phyloP scores from a whole-genome alignment of 1,140 invertebrate genomes.

The Drosophila baimaii region DNA sequence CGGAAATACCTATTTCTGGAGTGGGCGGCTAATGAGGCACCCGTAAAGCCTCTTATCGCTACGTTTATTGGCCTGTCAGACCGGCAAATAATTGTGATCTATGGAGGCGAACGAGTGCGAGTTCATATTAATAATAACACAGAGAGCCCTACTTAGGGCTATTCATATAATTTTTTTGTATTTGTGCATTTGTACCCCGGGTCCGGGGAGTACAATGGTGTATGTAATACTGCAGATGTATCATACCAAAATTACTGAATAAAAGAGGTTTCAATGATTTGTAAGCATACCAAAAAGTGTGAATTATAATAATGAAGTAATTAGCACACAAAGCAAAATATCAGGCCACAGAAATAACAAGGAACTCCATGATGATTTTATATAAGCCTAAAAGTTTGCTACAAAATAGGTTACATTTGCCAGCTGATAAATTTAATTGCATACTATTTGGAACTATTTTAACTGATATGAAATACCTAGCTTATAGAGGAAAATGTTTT shows the following conservation, averaged over 20 bases:
- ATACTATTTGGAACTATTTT: too few relatives aligned
- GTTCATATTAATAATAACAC: conserved; percentile 42
- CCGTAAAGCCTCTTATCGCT: conserved; percentile 64
- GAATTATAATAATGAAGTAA: too few relatives aligned
- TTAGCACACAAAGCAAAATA: too few relatives aligned
- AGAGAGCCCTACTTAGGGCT: conserved; percentile 4
- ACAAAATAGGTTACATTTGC: background rate
- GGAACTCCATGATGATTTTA: too few relatives aligned
- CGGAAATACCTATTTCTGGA: conserved; percentile 60
- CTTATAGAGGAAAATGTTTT: background rate
- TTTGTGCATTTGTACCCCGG: conserved; percentile 1
- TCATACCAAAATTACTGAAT: background rate
- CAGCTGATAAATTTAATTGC: background rate
- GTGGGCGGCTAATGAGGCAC: conserved; percentile 61
- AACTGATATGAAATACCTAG: background rate
- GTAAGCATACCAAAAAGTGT: background rate
- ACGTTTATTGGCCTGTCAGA: conserved; percentile 61
- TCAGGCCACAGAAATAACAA: background rate
- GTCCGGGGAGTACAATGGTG: background rate
- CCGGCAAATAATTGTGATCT: conserved; percentile 47
- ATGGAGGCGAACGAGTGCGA: conserved; percentile 33
- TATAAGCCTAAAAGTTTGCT: background rate
- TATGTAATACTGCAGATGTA: background rate
- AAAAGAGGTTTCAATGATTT: background rate
- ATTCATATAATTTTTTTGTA: conserved; percentile 12